Conservation (phyloP, 2,888 invertebrate species). For the Eucriotettix oculatus region DNA sequence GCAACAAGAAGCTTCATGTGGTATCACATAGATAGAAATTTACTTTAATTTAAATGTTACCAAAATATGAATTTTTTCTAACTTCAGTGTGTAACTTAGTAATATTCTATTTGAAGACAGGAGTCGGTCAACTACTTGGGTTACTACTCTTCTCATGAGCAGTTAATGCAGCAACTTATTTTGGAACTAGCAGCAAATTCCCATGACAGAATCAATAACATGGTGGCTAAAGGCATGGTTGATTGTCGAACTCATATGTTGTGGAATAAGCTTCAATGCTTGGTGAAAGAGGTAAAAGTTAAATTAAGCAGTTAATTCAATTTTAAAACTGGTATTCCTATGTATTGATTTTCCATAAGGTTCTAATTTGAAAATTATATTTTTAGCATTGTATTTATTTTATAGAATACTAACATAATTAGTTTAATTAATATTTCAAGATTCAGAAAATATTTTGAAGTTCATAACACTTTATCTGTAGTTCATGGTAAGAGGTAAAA, state of each 20-base stretch:
- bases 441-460: no score
- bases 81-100: not conserved
- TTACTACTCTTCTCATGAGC: slow-evolving; percentile 50
- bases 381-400: not conserved
- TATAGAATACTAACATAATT: no score
- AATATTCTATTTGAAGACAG: slow-evolving; percentile 24
- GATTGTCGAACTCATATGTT: slow-evolving; percentile 52
- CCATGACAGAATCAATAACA: slow-evolving; percentile 35
- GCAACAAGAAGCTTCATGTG: no score
- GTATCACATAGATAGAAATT: no score
- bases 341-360: no score
- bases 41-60: no score
- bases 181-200: slow-evolving; percentile 37
- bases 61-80: no score
- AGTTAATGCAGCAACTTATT: slow-evolving; percentile 43
- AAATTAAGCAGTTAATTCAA: not conserved
- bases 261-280: slow-evolving; percentile 40
- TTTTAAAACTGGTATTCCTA: no score
- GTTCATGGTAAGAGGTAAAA: no score
- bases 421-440: no score
- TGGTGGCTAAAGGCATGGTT: slow-evolving; percentile 45
- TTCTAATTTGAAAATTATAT: not conserved
- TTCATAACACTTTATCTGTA: no score
- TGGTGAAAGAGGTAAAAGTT: not conserved
- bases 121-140: slow-evolving; percentile 52